Evolutionary conservation across 1,140 invertebrate genomes (phyloP), one percentile per base, ranked within the genome.

Genomic region (Caenorhabditis latens): DNA sequence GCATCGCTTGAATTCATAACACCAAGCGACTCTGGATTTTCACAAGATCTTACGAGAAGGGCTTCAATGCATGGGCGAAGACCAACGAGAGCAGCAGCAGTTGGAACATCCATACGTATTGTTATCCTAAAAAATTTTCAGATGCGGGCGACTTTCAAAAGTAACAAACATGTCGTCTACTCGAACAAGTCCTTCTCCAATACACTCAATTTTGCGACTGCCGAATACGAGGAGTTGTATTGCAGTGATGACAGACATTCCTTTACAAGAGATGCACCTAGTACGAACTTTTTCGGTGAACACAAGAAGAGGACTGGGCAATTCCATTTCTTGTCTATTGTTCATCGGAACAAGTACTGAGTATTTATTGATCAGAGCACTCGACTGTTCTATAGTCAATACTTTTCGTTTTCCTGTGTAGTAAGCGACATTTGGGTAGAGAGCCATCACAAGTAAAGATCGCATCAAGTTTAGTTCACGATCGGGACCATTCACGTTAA

Each of bases 281-380:
- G 97, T 99, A 83, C 97, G 95, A 67, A 99, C 95, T 94, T 99
- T 99, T 94, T 99, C 98, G 4, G 97, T 97, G 93, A 99, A 99
- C 53, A 99, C 96, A 93, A 99, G 98, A 91, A 98, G 96, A 5
- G 98, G 98, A 86, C 95, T 98, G 0, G 96, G 96, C 90, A 98
- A 99, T 84, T 94, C 94, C 84, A 96, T 95, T 67, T 95, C 89
- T 85, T 93, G 93, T 42, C 88, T 94, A n/a, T 79, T 79, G 92
- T 96, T 96, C 88, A 90, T 83, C 24, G 95, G 96, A 93, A 97
- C 98, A 93, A 98, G 98, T 0, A 99, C 97, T 0, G 97, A 99
- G 0, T 97, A 97, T 93, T 99, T 99, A 93, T 98, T 97, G 83
- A 99, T 96, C 0, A 99, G 93, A 0, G 97, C 98, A 5, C 95